Percentiles rank a stretch among this genome's conserved stretches.
Evolutionary conservation across 1,140 invertebrate species (phyloP).

Genomic region (Achatina immaculata): DNA sequence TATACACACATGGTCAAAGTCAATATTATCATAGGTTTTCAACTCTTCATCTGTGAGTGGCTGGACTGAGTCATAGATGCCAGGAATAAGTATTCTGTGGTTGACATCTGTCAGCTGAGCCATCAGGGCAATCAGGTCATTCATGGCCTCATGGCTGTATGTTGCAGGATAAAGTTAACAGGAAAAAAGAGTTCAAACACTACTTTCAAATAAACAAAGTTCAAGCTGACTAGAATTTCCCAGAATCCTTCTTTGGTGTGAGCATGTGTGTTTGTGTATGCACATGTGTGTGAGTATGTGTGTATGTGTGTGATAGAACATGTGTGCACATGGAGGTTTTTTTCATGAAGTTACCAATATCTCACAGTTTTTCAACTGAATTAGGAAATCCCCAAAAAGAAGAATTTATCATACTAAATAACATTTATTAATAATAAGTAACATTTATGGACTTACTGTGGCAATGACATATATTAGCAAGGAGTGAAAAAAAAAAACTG

Average conservation of each 20-base stretch:
- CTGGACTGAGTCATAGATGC: constrained; percentile 66
- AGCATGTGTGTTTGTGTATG: background rate
- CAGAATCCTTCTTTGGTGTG: no score
- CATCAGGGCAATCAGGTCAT: constrained; percentile 65
- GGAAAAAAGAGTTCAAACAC: background rate
- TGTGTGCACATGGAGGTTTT: background rate
- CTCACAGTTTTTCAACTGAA: background rate
- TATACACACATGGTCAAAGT: constrained; percentile 82
- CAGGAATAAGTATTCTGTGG: constrained; percentile 67
- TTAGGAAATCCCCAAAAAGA: background rate
- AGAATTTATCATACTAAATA: no score
- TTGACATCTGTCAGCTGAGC: constrained; percentile 62
- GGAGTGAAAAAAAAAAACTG: no score
- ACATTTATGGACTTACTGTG: no score
- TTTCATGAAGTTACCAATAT: background rate
- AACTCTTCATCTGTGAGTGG: constrained; percentile 80
- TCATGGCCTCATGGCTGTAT: constrained; percentile 70
- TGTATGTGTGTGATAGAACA: no score
- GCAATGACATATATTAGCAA: no score
- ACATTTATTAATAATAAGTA: no score
- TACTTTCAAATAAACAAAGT: background rate
- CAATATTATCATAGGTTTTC: constrained; percentile 86
- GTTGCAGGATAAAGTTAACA: background rate
- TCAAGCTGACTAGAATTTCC: background rate
- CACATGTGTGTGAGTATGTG: no score